Conservation (phyloP, 1,140 invertebrate genomes). For the Ooceraea biroi region DNA sequence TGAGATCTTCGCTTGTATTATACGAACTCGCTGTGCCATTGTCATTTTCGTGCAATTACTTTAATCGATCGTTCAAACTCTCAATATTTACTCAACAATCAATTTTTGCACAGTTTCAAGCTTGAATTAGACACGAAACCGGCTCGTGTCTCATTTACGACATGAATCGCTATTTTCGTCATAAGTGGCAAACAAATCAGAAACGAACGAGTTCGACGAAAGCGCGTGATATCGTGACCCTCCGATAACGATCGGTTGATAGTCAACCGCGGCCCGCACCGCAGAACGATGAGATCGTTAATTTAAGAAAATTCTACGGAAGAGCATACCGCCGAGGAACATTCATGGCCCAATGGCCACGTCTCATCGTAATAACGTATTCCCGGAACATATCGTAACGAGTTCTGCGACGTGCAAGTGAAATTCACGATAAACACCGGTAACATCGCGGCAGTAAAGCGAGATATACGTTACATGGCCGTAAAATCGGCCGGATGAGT, state of each 20-base stretch:
- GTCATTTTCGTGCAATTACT: background rate
- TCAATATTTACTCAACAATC: background rate
- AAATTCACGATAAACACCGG: conserved; percentile 57
- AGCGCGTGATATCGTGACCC: conserved; percentile 7
- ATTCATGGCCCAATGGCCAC: background rate
- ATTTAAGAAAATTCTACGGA: conserved; percentile 46
- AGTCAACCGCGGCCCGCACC: background rate
- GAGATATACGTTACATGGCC: conserved; percentile 70
- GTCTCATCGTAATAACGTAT: conserved; percentile 27
- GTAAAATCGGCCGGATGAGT: conserved; percentile 70
- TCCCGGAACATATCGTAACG: conserved; percentile 68
- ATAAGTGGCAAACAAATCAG: conserved; percentile 17
- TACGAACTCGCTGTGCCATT: background rate
- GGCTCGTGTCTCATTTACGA: background rate
- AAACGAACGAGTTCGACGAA: conserved; percentile 25
- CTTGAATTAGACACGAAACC: background rate
- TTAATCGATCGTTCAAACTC: background rate
- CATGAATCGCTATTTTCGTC: conserved; percentile 10
- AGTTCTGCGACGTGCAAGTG: conserved; percentile 65
- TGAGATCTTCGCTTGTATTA: background rate
- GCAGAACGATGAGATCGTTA: conserved; percentile 8
- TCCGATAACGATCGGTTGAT: background rate
- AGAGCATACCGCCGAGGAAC: background rate
- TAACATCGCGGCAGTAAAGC: conserved; percentile 69
- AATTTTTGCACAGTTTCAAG: background rate